Percentiles rank a stretch among this genome's conserved stretches.
Evolutionary conservation across 2,797 vertebrate species (phyloP).

Genomic region (Anas bernieri): DNA sequence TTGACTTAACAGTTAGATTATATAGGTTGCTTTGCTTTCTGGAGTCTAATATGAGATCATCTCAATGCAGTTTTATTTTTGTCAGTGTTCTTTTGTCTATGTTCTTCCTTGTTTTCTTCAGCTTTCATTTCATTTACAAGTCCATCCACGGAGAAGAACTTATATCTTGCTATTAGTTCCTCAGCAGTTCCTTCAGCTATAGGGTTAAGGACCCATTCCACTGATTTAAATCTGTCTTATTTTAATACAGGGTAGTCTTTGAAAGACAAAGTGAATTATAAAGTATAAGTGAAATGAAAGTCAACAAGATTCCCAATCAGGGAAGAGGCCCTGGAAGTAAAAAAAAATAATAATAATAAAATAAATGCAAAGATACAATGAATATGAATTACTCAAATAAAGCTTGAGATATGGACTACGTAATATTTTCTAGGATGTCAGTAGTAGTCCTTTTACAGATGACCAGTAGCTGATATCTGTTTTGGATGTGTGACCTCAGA

Average conservation of each 20-base stretch:
- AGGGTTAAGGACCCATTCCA: not conserved
- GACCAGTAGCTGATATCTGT: not conserved
- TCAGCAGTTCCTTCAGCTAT: not conserved
- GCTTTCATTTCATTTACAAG: not conserved
- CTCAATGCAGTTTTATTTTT: not conserved
- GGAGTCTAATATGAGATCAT: not conserved
- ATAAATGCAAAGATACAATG: not conserved
- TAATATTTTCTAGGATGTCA: not conserved
- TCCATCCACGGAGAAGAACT: not conserved
- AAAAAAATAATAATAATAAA: not conserved
- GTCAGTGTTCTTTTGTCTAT: not conserved
- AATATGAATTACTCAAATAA: not conserved
- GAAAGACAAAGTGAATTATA: not conserved
- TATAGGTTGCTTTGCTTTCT: not conserved
- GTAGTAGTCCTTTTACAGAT: not conserved
- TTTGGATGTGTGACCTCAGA: not conserved
- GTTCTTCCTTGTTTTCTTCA: not conserved
- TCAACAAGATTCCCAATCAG: not conserved
- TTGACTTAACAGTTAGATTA: not conserved
- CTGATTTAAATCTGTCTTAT: not conserved
- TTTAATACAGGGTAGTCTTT: not conserved
- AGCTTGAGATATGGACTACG: not conserved
- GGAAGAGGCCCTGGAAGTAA: not conserved
- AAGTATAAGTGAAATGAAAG: not conserved
- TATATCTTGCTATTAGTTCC: not conserved